Percentiles rank a stretch among this genome's conserved stretches.
Conservation (phyloP, 2,888 invertebrate species). For the Caenorhabditis plicata region DNA sequence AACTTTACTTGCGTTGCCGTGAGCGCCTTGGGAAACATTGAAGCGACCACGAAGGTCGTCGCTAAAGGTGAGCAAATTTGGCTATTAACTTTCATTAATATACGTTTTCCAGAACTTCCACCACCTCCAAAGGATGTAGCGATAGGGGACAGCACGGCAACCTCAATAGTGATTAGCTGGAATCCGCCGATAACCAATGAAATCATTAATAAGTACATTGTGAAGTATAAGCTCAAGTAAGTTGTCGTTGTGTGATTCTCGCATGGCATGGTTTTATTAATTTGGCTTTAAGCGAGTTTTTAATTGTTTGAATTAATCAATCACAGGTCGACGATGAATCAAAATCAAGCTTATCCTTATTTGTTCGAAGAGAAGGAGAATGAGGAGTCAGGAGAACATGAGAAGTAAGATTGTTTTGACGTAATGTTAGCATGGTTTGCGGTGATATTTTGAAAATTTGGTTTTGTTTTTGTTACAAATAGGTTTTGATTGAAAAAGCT, state of each 20-base stretch:
- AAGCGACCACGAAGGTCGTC: conserved; percentile 80
- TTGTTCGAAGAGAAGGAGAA: conserved; percentile 10
- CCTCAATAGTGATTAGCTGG: conserved; percentile 89
- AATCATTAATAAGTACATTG: conserved; percentile 85
- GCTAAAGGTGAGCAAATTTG: conserved; percentile 81
- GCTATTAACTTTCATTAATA: neutral
- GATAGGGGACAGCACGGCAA: conserved; percentile 89
- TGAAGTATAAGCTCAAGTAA: conserved; percentile 92
- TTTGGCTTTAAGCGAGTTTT: too few relatives aligned
- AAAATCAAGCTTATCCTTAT: conserved; percentile 1
- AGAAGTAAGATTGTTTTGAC: neutral
- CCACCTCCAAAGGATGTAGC: conserved; percentile 85
- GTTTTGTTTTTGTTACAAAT: too few relatives aligned
- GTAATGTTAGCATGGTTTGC: too few relatives aligned
- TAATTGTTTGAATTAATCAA: too few relatives aligned
- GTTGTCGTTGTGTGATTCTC: conserved; percentile 68
- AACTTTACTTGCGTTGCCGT: conserved; percentile 97
- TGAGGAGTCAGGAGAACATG: conserved; percentile 8
- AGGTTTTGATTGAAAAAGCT: too few relatives aligned
- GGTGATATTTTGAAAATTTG: too few relatives aligned
- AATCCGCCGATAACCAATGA: conserved; percentile 79
- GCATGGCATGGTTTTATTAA: conserved; percentile 31
- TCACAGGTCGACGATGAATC: conserved; percentile 10
- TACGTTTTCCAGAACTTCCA: conserved; percentile 77
- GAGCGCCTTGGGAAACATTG: conserved; percentile 88